Conservation (phyloP, 1,140 invertebrate genomes). For the Leptoteleia sp. region DNA sequence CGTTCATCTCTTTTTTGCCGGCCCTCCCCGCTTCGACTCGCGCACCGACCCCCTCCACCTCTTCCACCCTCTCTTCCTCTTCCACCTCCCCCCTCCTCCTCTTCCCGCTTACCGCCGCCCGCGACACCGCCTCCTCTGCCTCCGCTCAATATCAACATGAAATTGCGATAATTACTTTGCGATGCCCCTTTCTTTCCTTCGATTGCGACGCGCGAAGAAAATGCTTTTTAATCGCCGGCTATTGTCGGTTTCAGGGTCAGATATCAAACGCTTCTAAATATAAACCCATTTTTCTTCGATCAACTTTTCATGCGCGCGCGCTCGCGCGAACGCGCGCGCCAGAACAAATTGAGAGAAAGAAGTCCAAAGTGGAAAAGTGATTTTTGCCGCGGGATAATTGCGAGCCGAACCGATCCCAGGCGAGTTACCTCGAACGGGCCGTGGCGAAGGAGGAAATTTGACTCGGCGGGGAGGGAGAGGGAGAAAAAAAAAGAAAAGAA, state of each 20-base stretch:
- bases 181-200: constrained; percentile 27
- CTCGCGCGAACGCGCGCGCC: too few species aligned
- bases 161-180: constrained; percentile 47
- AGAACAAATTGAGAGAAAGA: constrained; percentile 28
- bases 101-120: too few species aligned
- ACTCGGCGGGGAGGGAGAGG: background rate
- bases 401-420: background rate
- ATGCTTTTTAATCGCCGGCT: constrained; percentile 33
- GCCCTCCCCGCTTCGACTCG: background rate
- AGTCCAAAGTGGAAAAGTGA: constrained; percentile 18
- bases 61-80: background rate
- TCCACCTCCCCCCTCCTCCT: background rate
- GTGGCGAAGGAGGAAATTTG: background rate
- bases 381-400: constrained; percentile 11
- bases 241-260: constrained; percentile 54
- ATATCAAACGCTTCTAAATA: constrained; percentile 46
- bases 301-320: constrained; percentile 12
- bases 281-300: constrained; percentile 31
- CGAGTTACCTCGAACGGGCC: background rate
- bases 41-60: background rate
- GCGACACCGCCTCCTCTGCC: background rate
- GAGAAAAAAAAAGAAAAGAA: constrained; percentile 1
- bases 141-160: constrained; percentile 13
- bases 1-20: background rate
- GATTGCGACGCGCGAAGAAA: constrained; percentile 27